These are phyloP conservation scores for Pilophorus perplexus DNA, from an alignment of 2,888 invertebrate genomes.

Conservation along the genomic window DNA sequence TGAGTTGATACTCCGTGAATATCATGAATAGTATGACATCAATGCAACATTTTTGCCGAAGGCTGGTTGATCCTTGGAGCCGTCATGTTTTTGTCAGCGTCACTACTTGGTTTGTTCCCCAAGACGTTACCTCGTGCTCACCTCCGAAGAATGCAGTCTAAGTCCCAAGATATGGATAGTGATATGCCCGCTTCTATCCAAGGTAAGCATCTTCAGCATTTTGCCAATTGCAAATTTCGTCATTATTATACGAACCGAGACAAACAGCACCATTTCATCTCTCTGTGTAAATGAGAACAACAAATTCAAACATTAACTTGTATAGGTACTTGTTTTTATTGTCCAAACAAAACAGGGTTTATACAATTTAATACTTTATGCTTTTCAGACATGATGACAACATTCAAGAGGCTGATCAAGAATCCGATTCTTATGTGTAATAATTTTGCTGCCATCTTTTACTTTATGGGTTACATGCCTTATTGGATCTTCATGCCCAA, in stretches of 20 bases:
- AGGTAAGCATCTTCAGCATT: conserved; percentile 49
- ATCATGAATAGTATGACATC: no score
- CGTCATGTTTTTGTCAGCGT: conserved; percentile 60
- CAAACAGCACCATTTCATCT: no score
- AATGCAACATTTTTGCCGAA: conserved; percentile 42
- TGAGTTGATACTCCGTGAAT: no score
- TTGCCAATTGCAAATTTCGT: neutral
- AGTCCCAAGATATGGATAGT: conserved; percentile 44
- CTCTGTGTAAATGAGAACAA: no score
- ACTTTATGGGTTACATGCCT: conserved; percentile 68
- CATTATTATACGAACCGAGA: no score
- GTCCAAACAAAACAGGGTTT: no score
- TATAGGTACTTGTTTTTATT: no score
- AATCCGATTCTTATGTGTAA: conserved; percentile 71
- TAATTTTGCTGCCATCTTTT: conserved; percentile 70
- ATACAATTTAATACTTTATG: no score
- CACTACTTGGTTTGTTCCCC: conserved; percentile 66
- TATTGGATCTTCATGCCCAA: conserved; percentile 80
- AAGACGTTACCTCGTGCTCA: conserved; percentile 66
- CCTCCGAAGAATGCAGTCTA: conserved; percentile 53
- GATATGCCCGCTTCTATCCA: conserved; percentile 55
- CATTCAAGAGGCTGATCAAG: conserved; percentile 62
- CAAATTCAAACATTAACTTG: no score
- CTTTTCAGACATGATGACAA: conserved; percentile 61
- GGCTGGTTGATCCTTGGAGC: conserved; percentile 65